Conservation (phyloP, 2,113 vertebrate species). For the Sebastes fasciatus region DNA sequence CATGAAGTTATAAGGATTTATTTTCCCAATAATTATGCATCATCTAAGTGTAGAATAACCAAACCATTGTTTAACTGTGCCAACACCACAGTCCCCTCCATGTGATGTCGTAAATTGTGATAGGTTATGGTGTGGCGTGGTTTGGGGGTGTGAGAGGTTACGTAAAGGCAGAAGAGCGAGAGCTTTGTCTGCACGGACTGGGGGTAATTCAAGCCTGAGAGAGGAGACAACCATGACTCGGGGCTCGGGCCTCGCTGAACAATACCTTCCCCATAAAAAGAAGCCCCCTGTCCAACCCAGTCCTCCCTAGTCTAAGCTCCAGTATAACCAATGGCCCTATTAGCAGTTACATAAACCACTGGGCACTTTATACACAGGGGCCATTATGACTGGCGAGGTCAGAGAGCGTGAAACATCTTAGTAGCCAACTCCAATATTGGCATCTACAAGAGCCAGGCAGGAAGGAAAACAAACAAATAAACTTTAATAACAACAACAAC, state of each 20-base stretch:
- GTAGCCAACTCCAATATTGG: conserved; percentile 46
- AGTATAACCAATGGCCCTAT: conserved; percentile 62
- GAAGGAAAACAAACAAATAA: conserved; percentile 57
- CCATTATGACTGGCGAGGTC: conserved; percentile 42
- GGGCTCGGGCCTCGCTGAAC: conserved; percentile 46
- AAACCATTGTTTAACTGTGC: not conserved
- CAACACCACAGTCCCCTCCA: conserved; percentile 8
- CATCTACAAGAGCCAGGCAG: conserved; percentile 28
- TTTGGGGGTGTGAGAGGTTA: conserved; percentile 61
- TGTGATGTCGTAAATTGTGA: conserved; percentile 28
- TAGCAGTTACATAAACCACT: conserved; percentile 73
- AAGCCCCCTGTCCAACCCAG: conserved; percentile 38
- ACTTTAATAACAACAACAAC: conserved; percentile 33
- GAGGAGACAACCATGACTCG: conserved; percentile 65
- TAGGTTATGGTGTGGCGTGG: conserved; percentile 6
- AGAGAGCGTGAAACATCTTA: conserved; percentile 48
- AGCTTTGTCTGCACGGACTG: conserved; percentile 63
- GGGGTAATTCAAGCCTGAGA: conserved; percentile 62
- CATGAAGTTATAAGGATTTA: not conserved
- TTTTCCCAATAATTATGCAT: not conserved
- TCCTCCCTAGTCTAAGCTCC: conserved; percentile 30
- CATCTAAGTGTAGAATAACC: not conserved
- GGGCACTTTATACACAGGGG: conserved; percentile 52
- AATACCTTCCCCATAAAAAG: conserved; percentile 52
- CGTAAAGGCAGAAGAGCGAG: conserved; percentile 73